These are phyloP conservation scores for Meloidogyne exigua DNA, from an alignment of 1,140 invertebrate genomes.

Conservation along the genomic window DNA sequence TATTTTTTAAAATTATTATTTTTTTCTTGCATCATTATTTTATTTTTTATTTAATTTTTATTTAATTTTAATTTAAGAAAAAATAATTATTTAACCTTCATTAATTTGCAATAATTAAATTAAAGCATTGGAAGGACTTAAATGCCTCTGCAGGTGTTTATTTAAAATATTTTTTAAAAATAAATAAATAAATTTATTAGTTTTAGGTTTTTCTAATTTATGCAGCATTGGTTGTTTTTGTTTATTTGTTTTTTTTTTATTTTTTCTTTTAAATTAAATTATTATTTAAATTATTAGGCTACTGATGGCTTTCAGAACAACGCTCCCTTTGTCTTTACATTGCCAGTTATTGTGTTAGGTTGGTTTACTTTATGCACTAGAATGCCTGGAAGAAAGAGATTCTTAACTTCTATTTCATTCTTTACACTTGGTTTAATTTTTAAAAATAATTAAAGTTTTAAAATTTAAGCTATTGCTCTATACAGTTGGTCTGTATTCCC, in stretches of 20 bases:
- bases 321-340: constrained; percentile 44
- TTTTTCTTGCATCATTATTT: background rate
- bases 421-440: constrained; percentile 31
- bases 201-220: background rate
- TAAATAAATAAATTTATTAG: background rate
- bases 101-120: background rate
- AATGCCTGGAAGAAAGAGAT: constrained; percentile 37
- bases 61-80: background rate
- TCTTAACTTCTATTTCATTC: constrained; percentile 41
- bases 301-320: constrained; percentile 47
- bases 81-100: background rate
- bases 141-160: background rate
- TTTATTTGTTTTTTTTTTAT: background rate
- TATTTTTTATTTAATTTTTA: background rate
- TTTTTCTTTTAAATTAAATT: background rate
- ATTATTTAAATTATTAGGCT: constrained; percentile 41
- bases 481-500: constrained; percentile 46
- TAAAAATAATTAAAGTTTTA: background rate
- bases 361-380: constrained; percentile 40
- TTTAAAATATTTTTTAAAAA: background rate
- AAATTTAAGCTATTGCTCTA: constrained; percentile 40
- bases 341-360: constrained; percentile 45
- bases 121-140: background rate
- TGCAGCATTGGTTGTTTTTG: background rate
- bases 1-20: no score